Evolutionary conservation across 2,797 vertebrate genomes (phyloP).

Genomic region (Scyliorhinus canicula): DNA sequence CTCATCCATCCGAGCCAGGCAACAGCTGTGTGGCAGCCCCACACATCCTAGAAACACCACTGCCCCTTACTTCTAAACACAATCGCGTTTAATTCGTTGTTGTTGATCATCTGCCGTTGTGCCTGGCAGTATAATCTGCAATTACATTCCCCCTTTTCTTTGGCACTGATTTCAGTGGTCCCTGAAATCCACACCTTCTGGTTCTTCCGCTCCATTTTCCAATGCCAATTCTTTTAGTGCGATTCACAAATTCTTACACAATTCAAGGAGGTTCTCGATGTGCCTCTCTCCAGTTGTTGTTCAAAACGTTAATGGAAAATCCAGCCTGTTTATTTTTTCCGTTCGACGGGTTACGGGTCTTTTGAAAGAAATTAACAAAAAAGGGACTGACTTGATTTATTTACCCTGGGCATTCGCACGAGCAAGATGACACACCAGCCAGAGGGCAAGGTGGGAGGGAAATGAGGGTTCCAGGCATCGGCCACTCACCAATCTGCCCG

Average conservation of each 20-base stretch:
- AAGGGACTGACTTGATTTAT: slow-evolving; percentile 40
- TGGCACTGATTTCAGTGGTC: not conserved
- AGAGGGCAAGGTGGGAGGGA: slow-evolving; percentile 44
- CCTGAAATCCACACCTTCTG: not conserved
- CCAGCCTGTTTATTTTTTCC: not conserved
- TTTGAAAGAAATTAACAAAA: too few relatives aligned
- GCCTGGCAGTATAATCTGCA: not conserved
- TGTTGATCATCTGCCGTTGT: not conserved
- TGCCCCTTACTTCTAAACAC: not conserved
- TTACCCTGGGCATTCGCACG: slow-evolving; percentile 43
- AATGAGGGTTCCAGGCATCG: slow-evolving; percentile 40
- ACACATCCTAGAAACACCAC: not conserved
- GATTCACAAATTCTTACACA: not conserved
- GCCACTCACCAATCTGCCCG: slow-evolving; percentile 69
- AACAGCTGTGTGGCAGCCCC: not conserved
- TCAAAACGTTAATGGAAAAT: not conserved
- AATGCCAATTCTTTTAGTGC: not conserved
- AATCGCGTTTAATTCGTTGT: not conserved
- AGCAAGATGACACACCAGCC: slow-evolving; percentile 42
- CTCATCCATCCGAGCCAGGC: not conserved
- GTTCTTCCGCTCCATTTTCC: not conserved
- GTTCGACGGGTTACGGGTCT: not conserved
- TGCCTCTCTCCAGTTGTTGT: not conserved
- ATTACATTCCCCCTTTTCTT: not conserved
- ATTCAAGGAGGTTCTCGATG: not conserved